Evolutionary conservation across 2,888 invertebrate species (phyloP), one percentile per base, ranked within the genome.

Genomic region (Euspilapteryx auroguttella): DNA sequence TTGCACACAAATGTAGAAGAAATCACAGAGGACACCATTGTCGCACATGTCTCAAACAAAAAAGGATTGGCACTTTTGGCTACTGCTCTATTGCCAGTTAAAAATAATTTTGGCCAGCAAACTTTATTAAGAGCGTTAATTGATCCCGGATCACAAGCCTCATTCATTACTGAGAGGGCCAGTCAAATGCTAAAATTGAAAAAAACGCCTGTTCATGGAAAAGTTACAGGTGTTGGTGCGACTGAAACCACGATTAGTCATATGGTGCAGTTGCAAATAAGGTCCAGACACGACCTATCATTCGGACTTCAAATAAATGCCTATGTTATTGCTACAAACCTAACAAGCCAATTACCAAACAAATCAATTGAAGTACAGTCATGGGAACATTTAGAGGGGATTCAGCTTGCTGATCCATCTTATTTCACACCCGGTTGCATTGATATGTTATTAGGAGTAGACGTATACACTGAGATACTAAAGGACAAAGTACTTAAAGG

Each of bases 341-440:
- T 29, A 17, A 29, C 25, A 10, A 25, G 17, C 13, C 23, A 29
- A 21, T 24, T 29, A 20, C 29, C 29, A 12, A 14, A 20, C 5
- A 29, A 29, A 25, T 24, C 25, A 4, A 10, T 24, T 3, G 12
- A 10, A 14, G 22, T 24, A 10, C 11, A 24, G 13, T 10, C 11
- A 11, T 28, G 28, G 28, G n/a, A 15, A 3, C 28, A 28, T 20
- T 9, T 28, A 24, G 15, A 24, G 10, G 14, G 21, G 15, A 24
- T 28, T 10, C 8, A 24, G 25, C 17, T 30, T 15, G 30, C 26
- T 14, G 30, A 26, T 20, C 30, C 26, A 7, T 22, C 11, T 14
- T 30, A 30, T 17, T 5, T 15, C 14, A 26, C 30, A 26, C 30
- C 30, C 22, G 30, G 30, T 21, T 9, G 15, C 6, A 26, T 25